Conservation (phyloP, 2,888 invertebrate species). For the Epinotia demarniana region DNA sequence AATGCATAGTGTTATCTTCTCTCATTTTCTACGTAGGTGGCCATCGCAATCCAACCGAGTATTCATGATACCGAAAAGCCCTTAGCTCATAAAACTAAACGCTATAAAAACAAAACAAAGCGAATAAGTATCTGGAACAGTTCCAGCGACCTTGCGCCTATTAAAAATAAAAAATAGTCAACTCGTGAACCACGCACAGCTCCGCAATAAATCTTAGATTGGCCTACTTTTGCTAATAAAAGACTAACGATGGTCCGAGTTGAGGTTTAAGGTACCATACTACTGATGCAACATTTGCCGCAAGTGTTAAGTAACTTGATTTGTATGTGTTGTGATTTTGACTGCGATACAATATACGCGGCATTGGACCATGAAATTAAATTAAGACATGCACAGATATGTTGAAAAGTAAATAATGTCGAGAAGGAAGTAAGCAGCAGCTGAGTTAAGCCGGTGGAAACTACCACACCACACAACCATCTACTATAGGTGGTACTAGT, state of each 20-base stretch:
- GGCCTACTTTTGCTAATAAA: slow-evolving; percentile 71
- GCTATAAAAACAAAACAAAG: slow-evolving; percentile 56
- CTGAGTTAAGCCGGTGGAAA: background rate
- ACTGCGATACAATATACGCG: slow-evolving; percentile 10
- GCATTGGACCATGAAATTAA: background rate
- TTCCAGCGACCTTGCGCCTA: slow-evolving; percentile 81
- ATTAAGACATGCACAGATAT: background rate
- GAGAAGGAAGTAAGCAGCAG: background rate
- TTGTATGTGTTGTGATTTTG: slow-evolving; percentile 26
- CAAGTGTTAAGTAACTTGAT: slow-evolving; percentile 30
- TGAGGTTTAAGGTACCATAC: slow-evolving; percentile 30
- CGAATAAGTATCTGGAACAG: slow-evolving; percentile 72
- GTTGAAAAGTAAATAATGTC: background rate
- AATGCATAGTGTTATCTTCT: background rate
- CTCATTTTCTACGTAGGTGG: slow-evolving; percentile 23
- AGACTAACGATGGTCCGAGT: slow-evolving; percentile 54
- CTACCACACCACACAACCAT: no score
- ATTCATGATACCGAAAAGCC: slow-evolving; percentile 15
- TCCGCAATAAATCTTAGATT: slow-evolving; percentile 68
- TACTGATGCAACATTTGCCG: slow-evolving; percentile 31
- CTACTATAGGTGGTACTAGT: background rate
- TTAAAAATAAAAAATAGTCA: slow-evolving; percentile 68
- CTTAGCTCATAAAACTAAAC: slow-evolving; percentile 50
- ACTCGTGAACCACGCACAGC: slow-evolving; percentile 70
- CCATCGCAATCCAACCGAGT: background rate